phyloP scores from a whole-genome alignment of 2,888 invertebrate genomes.

The Lymantria dispar region DNA sequence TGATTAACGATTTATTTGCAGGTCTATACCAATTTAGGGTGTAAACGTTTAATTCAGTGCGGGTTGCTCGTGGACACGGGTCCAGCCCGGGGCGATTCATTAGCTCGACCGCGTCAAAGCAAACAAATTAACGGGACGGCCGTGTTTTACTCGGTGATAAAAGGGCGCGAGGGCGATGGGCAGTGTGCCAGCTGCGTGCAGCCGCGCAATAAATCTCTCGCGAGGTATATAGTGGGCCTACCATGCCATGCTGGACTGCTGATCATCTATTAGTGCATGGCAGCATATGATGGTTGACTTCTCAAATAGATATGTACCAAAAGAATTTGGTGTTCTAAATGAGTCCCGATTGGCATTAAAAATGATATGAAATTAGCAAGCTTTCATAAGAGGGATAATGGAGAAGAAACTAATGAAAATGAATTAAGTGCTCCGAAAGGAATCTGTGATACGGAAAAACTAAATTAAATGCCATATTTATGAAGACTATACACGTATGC shows the following conservation, averaged over 20 bases:
- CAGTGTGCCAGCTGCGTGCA: constrained; percentile 72
- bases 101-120: constrained; percentile 76
- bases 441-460: no score
- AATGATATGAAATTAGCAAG: no score
- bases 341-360: no score
- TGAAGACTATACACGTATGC: no score
- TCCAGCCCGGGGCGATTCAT: constrained; percentile 77
- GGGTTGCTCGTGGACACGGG: constrained; percentile 69
- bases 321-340: no score
- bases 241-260: constrained; percentile 14
- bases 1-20: constrained; percentile 76
- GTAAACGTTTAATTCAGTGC: constrained; percentile 70
- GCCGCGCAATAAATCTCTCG: constrained; percentile 65
- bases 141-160: constrained; percentile 77
- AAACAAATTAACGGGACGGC: constrained; percentile 80
- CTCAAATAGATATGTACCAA: no score
- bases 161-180: constrained; percentile 74
- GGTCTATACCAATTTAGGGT: constrained; percentile 65
- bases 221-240: constrained; percentile 34
- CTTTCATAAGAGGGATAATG: no score
- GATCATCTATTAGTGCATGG: constrained; percentile 2
- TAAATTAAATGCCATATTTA: no score
- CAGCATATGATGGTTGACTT: no score
- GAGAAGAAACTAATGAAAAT: no score
- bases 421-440: no score